Conservation (phyloP, 2,888 invertebrate genomes). For the Callinectes sapidus region DNA sequence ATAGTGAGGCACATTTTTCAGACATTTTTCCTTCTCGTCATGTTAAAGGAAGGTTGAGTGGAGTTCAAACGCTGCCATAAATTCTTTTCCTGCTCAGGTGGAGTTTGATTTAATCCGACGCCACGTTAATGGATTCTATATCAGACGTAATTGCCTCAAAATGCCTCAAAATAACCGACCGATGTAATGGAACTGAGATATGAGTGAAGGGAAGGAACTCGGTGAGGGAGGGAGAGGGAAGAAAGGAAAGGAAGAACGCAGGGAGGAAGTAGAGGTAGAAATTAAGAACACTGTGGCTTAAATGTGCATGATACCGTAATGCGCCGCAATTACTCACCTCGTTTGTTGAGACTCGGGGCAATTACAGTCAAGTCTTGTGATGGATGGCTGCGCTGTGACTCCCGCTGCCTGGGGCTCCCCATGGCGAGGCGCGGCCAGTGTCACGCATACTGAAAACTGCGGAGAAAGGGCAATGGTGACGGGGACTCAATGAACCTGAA, state of each 20-base stretch:
- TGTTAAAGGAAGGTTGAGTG: not conserved
- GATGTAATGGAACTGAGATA: not conserved
- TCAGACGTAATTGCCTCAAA: not conserved
- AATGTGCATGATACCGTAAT: slow-evolving; percentile 30
- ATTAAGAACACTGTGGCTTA: slow-evolving; percentile 11
- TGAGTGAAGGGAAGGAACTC: not conserved
- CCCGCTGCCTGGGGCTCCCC: slow-evolving; percentile 19
- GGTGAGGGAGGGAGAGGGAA: not conserved
- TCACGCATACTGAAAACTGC: not conserved
- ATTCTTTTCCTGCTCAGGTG: not conserved
- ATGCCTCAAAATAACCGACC: not conserved
- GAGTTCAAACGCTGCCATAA: not conserved
- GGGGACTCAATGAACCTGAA: not conserved
- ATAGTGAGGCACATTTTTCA: not conserved
- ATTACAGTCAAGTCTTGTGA: slow-evolving; percentile 6
- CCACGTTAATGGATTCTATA: not conserved
- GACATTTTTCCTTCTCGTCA: not conserved
- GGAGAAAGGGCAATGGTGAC: not conserved
- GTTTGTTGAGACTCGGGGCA: not conserved
- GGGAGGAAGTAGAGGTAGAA: not conserved
- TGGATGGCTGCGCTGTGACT: not conserved
- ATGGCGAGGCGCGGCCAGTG: not conserved
- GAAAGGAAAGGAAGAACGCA: not conserved
- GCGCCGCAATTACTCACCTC: slow-evolving; percentile 18
- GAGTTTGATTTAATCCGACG: slow-evolving; percentile 19